A percentile compares a stretch with the other conserved stretches of the same genome.
phyloP scores from a whole-genome alignment of 2,888 invertebrate species.

The Notocelia uddmanniana region DNA sequence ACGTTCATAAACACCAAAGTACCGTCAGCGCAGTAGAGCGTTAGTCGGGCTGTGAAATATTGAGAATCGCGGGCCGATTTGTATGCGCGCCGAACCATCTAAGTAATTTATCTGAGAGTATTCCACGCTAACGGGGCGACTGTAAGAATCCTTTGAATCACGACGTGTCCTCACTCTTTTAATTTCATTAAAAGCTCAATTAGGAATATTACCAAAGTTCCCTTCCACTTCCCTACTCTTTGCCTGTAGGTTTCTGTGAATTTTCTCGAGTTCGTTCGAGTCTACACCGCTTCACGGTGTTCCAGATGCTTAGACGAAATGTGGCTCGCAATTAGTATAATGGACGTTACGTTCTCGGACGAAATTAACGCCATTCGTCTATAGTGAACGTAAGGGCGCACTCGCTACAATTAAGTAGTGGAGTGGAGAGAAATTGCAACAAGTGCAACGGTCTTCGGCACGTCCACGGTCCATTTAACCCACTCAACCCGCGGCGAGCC shows the following conservation, averaged over 20 bases:
- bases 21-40: conserved; percentile 43
- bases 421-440: conserved; percentile 81
- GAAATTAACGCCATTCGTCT: conserved; percentile 80
- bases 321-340: conserved; percentile 84
- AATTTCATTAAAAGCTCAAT: conserved; percentile 85
- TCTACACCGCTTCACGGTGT: conserved; percentile 73
- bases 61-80: conserved; percentile 76
- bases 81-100: conserved; percentile 77
- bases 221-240: conserved; percentile 78
- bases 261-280: conserved; percentile 78
- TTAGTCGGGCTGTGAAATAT: conserved; percentile 80
- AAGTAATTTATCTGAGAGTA: conserved; percentile 82
- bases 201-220: conserved; percentile 81
- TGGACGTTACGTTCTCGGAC: conserved; percentile 78
- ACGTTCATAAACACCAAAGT: conserved; percentile 30
- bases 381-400: conserved; percentile 74
- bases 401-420: conserved; percentile 77
- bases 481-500: conserved; percentile 70
- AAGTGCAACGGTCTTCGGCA: conserved; percentile 76
- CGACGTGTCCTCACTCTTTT: conserved; percentile 79
- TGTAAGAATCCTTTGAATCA: conserved; percentile 67
- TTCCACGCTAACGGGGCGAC: conserved; percentile 71
- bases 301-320: conserved; percentile 82
- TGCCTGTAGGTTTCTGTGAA: conserved; percentile 74
- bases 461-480: conserved; percentile 80